Conservation (phyloP, 2,113 vertebrate genomes). For the Nothocercus nigrocapillus region DNA sequence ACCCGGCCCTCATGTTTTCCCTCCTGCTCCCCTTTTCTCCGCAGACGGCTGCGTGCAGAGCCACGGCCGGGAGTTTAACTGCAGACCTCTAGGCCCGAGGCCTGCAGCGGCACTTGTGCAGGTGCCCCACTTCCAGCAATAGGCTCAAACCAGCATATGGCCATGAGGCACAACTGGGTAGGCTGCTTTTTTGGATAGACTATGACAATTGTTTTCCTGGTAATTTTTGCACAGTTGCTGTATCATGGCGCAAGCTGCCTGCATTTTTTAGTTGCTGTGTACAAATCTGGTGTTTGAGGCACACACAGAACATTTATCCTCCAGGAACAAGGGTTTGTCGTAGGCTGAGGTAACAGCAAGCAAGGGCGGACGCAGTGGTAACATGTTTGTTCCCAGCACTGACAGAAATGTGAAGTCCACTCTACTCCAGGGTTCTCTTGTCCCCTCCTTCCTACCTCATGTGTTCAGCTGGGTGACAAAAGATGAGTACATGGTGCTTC, state of each 20-base stretch:
- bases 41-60: neutral
- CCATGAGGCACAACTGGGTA: neutral
- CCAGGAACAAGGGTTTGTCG: neutral
- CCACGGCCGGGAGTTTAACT: neutral
- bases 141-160: neutral
- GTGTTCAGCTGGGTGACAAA: neutral
- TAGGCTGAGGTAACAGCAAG: neutral
- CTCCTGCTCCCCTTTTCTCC: neutral
- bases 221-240: neutral
- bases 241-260: rapidly evolving
- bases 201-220: neutral
- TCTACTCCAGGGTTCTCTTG: neutral
- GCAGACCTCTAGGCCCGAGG: neutral
- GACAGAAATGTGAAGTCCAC: neutral
- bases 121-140: neutral
- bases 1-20: neutral
- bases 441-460: neutral
- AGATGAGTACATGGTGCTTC: neutral
- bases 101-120: neutral
- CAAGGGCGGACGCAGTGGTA: neutral
- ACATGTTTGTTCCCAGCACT: neutral
- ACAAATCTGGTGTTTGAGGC: neutral
- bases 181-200: neutral
- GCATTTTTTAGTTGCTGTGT: neutral
- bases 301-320: neutral